These are phyloP conservation scores for Echinops telfairi DNA, from an alignment of 2,113 vertebrate genomes.

Conservation along the genomic window DNA sequence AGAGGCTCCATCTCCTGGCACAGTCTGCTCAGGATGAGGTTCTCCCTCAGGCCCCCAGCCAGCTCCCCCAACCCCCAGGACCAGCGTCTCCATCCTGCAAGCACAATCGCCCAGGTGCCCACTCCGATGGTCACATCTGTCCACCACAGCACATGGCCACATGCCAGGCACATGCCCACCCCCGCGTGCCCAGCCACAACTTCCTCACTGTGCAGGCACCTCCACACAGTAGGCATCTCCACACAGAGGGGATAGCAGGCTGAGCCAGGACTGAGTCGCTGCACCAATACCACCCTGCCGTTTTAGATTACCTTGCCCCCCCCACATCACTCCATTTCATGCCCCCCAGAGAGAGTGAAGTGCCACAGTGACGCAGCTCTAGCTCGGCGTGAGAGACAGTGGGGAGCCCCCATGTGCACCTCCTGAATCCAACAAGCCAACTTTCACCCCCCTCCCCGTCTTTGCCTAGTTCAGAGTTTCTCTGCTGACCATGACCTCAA, in stretches of 20 bases:
- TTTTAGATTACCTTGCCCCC: not conserved
- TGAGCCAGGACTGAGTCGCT: not conserved
- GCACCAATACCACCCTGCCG: not conserved
- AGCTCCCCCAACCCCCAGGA: not conserved
- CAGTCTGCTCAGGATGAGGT: too few species aligned
- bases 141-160: accelerated
- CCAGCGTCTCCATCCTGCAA: not conserved
- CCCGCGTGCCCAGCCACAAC: not conserved
- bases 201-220: not conserved
- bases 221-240: not conserved
- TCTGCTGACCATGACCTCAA: not conserved
- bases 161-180: not conserved
- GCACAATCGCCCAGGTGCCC: not conserved
- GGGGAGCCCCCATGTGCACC: not conserved
- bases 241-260: not conserved
- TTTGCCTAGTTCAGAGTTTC: not conserved
- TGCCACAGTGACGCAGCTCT: not conserved
- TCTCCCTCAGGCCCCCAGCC: not conserved
- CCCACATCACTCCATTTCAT: too few species aligned
- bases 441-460: not conserved
- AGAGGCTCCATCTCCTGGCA: not conserved
- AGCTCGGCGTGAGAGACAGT: not conserved
- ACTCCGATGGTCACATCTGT: not conserved
- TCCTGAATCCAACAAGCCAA: not conserved
- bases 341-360: not conserved